Evolutionary conservation across 2,113 vertebrate genomes (phyloP).

Genomic region (Phalacrocorax pelagicus): DNA sequence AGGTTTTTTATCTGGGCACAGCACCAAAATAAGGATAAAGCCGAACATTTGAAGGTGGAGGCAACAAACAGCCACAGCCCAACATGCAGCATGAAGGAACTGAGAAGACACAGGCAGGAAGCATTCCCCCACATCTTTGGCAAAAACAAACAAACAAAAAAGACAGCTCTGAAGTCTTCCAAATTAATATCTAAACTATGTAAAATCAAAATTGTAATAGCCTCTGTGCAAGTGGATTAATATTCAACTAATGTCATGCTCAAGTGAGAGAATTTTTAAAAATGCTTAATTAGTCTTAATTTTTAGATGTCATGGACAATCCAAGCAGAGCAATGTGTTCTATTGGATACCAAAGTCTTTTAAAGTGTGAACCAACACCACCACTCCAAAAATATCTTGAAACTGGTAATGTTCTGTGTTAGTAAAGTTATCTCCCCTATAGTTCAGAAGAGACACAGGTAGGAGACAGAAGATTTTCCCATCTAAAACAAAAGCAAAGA

Average conservation of each 20-base stretch:
- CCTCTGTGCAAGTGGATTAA: neutral
- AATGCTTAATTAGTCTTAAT: neutral
- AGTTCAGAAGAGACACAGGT: neutral
- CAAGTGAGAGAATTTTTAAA: neutral
- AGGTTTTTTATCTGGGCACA: neutral
- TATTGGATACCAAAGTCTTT: neutral
- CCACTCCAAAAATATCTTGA: neutral
- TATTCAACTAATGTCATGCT: neutral
- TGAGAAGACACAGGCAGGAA: neutral
- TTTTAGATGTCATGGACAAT: neutral
- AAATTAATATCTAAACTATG: neutral
- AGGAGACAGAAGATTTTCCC: neutral
- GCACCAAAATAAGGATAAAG: neutral
- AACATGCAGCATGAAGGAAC: neutral
- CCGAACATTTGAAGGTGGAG: neutral
- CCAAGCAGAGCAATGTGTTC: neutral
- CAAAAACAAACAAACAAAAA: neutral
- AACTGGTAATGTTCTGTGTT: neutral
- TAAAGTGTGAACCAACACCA: neutral
- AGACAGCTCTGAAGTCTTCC: neutral
- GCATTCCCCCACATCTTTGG: neutral
- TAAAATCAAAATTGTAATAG: neutral
- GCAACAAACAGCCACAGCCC: accelerated
- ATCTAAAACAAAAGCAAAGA: neutral
- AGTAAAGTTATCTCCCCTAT: neutral